Evolutionary conservation across 2,797 vertebrate genomes (phyloP).

Genomic region (Sciurus carolinensis): DNA sequence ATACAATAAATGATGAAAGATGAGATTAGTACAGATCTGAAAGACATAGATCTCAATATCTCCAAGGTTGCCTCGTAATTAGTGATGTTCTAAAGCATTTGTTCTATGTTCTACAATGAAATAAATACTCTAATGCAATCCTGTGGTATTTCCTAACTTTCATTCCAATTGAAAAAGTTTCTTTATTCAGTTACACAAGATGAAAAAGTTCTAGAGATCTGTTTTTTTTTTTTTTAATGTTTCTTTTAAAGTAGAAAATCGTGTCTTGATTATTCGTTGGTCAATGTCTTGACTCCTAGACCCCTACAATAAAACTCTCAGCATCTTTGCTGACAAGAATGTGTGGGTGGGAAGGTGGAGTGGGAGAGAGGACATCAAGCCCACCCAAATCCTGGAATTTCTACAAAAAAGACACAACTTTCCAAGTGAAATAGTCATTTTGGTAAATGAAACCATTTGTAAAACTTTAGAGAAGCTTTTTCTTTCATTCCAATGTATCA

Average conservation of each 20-base stretch:
- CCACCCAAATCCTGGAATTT: constrained; percentile 82
- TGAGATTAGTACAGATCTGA: not conserved
- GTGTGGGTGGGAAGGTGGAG: constrained; percentile 25
- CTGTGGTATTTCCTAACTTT: not conserved
- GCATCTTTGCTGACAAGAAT: constrained; percentile 28
- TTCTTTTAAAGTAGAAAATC: constrained; percentile 56
- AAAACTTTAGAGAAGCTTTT: constrained; percentile 65
- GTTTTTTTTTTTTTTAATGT: not conserved
- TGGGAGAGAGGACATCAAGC: constrained; percentile 70
- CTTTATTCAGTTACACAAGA: not conserved
- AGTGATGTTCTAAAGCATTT: not conserved
- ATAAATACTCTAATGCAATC: not conserved
- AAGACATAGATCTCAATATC: not conserved
- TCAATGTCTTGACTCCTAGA: constrained; percentile 37
- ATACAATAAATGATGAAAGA: constrained; percentile 32
- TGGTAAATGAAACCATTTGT: constrained; percentile 83
- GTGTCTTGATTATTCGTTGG: constrained; percentile 1
- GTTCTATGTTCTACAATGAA: not conserved
- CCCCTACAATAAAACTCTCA: constrained; percentile 54
- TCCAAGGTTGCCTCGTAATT: not conserved
- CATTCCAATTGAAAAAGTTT: not conserved
- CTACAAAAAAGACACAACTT: constrained; percentile 80
- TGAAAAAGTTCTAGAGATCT: not conserved
- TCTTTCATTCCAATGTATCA: constrained; percentile 75
- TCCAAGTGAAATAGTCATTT: constrained; percentile 84